Conservation (phyloP, 2,113 vertebrate species). For the Otus sunia region DNA sequence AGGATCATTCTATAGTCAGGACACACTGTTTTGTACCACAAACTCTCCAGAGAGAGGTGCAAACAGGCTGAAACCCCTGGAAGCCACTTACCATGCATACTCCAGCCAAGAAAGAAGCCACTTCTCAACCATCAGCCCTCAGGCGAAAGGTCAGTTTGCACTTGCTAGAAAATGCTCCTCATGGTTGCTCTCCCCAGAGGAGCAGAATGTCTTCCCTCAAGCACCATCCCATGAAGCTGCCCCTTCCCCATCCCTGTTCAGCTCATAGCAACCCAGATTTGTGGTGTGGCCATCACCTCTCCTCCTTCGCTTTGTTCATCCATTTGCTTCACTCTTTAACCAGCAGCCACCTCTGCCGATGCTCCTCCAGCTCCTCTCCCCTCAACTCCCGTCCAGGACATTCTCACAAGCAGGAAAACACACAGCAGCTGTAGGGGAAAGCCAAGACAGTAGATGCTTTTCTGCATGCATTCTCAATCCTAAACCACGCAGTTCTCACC, state of each 20-base stretch:
- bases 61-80: not conserved
- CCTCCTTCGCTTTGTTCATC: not conserved
- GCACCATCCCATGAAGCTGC: not conserved
- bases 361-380: not conserved
- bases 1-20: not conserved
- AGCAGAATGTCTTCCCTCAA: not conserved
- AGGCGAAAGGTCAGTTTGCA: fast-evolving
- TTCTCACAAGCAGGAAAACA: not conserved
- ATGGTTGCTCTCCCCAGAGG: not conserved
- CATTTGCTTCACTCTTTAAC: not conserved
- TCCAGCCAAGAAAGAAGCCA: not conserved
- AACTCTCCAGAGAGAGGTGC: not conserved
- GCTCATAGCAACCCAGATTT: not conserved
- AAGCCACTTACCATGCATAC: not conserved
- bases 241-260: not conserved
- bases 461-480: not conserved
- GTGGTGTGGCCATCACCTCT: not conserved
- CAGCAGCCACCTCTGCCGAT: not conserved
- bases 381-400: not conserved
- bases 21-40: not conserved
- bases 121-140: not conserved
- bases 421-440: not conserved
- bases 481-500: not conserved
- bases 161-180: not conserved
- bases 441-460: not conserved